A percentile compares a stretch with the other conserved stretches of the same genome.
Evolutionary conservation across 2,797 vertebrate genomes (phyloP).

Genomic region (Xyrichtys novacula): DNA sequence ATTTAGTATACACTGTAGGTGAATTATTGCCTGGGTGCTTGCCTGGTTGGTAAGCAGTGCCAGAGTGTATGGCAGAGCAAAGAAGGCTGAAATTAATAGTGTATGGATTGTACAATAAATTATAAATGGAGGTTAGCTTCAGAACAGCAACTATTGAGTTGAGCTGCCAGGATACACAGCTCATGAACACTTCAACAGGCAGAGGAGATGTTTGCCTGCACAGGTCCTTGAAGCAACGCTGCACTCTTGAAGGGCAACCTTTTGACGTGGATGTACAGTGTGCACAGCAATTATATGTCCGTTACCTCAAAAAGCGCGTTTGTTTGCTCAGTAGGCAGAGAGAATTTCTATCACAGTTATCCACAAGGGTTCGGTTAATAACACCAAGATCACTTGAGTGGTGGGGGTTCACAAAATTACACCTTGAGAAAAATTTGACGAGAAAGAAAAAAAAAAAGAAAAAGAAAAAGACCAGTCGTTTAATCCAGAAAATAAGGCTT

Average conservation of each 20-base stretch:
- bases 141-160: slow-evolving; percentile 3
- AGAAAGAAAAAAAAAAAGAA: too few relatives aligned
- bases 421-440: too few relatives aligned
- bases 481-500: too few relatives aligned
- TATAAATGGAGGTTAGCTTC: slow-evolving; percentile 30
- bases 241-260: neutral
- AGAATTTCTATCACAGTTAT: neutral
- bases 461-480: too few relatives aligned
- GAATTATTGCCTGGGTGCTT: slow-evolving; percentile 6
- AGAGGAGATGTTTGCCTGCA: slow-evolving; percentile 5
- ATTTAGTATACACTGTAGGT: slow-evolving; percentile 1
- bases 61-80: slow-evolving; percentile 9
- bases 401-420: too few relatives aligned
- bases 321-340: neutral
- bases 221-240: neutral
- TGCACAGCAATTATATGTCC: neutral
- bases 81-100: slow-evolving; percentile 31
- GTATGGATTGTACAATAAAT: slow-evolving; percentile 34
- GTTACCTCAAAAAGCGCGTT: neutral
- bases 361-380: neutral
- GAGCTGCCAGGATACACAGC: slow-evolving; percentile 10
- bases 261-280: slow-evolving; percentile 12
- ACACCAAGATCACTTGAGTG: too few relatives aligned
- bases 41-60: slow-evolving; percentile 4
- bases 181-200: slow-evolving; percentile 13